These are phyloP conservation scores for Lasioglossum calceatum DNA, from an alignment of 2,888 invertebrate genomes.

Conservation along the genomic window DNA sequence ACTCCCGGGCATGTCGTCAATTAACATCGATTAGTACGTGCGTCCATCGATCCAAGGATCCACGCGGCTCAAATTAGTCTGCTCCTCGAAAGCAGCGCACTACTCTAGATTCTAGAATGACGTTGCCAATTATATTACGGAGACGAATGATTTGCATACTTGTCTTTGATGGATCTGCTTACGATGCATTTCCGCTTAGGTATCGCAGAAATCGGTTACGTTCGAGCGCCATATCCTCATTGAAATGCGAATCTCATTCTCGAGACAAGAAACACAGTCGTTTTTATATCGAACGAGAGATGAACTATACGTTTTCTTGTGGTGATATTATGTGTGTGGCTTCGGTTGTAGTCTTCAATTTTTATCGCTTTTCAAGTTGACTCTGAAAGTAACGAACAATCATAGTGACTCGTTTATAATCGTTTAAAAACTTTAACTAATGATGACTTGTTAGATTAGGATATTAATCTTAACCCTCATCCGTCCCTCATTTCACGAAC, in stretches of 20 bases:
- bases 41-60: slow-evolving; percentile 11
- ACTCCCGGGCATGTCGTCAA: slow-evolving; percentile 39
- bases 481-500: too few relatives aligned
- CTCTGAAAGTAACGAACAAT: too few relatives aligned
- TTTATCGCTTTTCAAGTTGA: not conserved
- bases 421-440: too few relatives aligned
- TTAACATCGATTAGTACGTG: slow-evolving; percentile 52
- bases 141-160: slow-evolving; percentile 19
- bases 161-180: not conserved
- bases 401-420: too few relatives aligned
- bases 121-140: not conserved
- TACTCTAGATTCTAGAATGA: not conserved
- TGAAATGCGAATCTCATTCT: not conserved
- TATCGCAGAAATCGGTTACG: not conserved
- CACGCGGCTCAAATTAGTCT: slow-evolving; percentile 25
- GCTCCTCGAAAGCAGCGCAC: not conserved
- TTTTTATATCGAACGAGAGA: not conserved
- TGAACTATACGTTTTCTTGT: not conserved
- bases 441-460: too few relatives aligned
- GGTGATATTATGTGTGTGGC: not conserved
- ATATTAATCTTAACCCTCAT: too few relatives aligned
- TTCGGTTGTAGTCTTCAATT: not conserved
- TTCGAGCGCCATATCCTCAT: not conserved
- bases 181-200: not conserved
- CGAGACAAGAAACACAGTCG: not conserved